Percentiles rank a stretch among this genome's conserved stretches.
phyloP scores from a whole-genome alignment of 2,888 invertebrate genomes.

The Coenonympha glycerion region DNA sequence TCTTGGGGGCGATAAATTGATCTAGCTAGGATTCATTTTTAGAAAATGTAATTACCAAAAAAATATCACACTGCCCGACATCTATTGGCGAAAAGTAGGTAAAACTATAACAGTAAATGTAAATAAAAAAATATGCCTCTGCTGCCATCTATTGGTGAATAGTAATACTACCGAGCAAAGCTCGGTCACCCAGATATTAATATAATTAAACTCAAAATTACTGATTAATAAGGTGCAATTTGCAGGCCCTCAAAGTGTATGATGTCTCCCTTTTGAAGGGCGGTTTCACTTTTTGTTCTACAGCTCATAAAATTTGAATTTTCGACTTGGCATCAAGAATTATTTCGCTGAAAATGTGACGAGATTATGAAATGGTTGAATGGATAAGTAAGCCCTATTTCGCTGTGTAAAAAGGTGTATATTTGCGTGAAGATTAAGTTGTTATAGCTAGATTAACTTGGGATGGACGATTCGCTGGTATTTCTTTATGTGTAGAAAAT shows the following conservation, averaged over 20 bases:
- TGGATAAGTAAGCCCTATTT: slow-evolving; percentile 4
- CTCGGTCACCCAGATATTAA: too few relatives aligned
- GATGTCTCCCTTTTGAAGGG: not conserved
- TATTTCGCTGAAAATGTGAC: slow-evolving; percentile 13
- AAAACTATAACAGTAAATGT: too few relatives aligned
- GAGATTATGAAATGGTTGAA: slow-evolving; percentile 4
- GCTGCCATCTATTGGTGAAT: too few relatives aligned
- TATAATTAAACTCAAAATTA: too few relatives aligned
- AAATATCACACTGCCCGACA: too few relatives aligned
- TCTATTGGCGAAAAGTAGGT: too few relatives aligned
- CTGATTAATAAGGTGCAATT: too few relatives aligned
- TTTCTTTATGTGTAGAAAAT: slow-evolving; percentile 1
- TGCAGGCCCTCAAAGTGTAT: not conserved
- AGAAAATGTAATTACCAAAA: too few relatives aligned
- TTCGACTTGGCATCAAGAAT: slow-evolving; percentile 19
- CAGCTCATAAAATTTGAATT: slow-evolving; percentile 26
- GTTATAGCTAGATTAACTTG: slow-evolving; percentile 4
- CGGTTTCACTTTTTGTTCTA: not conserved
- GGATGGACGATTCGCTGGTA: not conserved
- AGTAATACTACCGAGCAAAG: too few relatives aligned
- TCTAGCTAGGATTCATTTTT: too few relatives aligned
- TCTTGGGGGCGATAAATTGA: too few relatives aligned
- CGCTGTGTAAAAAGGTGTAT: not conserved
- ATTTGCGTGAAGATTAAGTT: slow-evolving; percentile 1
- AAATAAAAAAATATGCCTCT: too few relatives aligned